These are phyloP conservation scores for Agonum fuliginosum DNA, from an alignment of 2,888 invertebrate species.

Conservation along the genomic window DNA sequence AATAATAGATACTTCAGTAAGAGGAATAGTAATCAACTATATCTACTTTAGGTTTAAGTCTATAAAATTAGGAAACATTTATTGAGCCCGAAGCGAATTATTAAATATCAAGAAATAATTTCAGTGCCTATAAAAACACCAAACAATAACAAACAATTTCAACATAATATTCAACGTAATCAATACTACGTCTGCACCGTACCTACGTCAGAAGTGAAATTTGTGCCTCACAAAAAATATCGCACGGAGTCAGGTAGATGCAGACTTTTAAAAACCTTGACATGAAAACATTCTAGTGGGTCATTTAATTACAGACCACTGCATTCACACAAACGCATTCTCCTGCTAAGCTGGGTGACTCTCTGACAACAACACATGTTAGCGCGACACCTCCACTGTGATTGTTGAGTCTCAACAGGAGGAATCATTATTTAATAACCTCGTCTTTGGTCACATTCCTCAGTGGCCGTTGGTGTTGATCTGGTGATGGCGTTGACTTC, in stretches of 20 bases:
- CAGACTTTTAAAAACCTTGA: constrained; percentile 59
- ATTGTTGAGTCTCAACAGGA: constrained; percentile 9
- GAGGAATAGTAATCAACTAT: no score
- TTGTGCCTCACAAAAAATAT: constrained; percentile 27
- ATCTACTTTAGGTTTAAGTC: no score
- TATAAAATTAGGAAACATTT: no score
- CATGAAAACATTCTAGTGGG: constrained; percentile 57
- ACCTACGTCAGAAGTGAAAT: constrained; percentile 35
- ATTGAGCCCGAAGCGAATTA: no score
- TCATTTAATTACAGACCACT: constrained; percentile 53
- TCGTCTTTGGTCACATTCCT: not conserved
- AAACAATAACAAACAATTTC: no score
- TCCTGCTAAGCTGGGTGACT: constrained; percentile 14
- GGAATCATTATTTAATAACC: constrained; percentile 49
- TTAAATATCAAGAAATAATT: no score
- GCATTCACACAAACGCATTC: constrained; percentile 34
- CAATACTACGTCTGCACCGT: no score
- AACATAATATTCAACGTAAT: no score
- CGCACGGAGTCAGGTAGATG: constrained; percentile 46
- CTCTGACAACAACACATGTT: not conserved
- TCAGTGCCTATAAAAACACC: no score
- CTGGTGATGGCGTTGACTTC: not conserved
- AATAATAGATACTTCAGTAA: no score
- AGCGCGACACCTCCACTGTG: not conserved
- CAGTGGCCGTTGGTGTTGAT: not conserved